Base-by-base conservation (phyloP, 2,888 invertebrate species). In the Andrena hattorfiana region DNA sequence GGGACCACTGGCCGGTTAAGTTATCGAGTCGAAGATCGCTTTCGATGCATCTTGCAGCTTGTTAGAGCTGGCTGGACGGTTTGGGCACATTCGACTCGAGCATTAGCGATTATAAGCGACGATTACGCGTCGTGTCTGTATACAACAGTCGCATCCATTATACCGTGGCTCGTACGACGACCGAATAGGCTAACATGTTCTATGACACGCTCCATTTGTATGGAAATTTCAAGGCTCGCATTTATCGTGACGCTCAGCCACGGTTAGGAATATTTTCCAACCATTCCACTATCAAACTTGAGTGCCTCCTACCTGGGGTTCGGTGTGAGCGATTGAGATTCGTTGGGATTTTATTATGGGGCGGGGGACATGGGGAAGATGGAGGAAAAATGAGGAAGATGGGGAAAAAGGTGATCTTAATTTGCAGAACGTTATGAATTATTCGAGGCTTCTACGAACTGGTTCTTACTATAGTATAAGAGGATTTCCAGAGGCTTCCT, bases 271-370 rank as follows among this genome's bases (percentile, higher is more conserved):
- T 26, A 13, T 5, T 23, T 16, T 23, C 42, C 23, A 23, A 13
- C 71, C 42, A 76, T 67, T 80, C 42, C 76, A 67, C 66, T 51
- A 28, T 71, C 60, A 60, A 80, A 71, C 71, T 69, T 68, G n/a
- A 8, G 54, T 23, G 7, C 7, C 20, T 42, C 5, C 42, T 16
- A 42, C 5, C 42, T 16, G 42, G 42, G 4, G 16, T 42, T 42
- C 42, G 16, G 16, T 0, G 42, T 5, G 42, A 42, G 5, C 42
- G 42, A 13, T 16, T 16, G 5, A 16, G 5, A 42, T 42, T 42
- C 42, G 16, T 42, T 42, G 42, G 42, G 5, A 42, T 42, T 42
- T 42, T 42, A 42, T 42, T 42, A 16, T 16, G 8, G 7, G 32
- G 2, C 8, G 32, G 32, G 16, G 16, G 5, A 16, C 13, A 42